Evolutionary conservation across 2,797 vertebrate species (phyloP), one percentile per base, ranked within the genome.

Genomic region (Catharus ustulatus): DNA sequence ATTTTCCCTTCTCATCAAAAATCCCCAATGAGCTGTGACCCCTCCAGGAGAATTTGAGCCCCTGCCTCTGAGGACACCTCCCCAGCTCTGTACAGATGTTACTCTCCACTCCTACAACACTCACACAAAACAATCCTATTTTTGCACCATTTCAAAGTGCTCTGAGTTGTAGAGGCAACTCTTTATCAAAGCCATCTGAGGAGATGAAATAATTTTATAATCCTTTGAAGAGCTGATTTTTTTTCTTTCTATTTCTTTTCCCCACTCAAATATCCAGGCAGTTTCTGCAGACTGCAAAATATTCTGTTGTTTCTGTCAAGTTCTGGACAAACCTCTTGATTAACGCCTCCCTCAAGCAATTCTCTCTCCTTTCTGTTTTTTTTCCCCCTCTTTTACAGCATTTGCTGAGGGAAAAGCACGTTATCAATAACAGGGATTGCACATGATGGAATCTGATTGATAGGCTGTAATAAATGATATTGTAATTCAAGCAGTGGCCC

Each of bases 191-290:
- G 88, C 84, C 86, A 52, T 34, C 63, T 45, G 64, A 89, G 62
- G 55, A 89, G 86, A 94, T 73, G 63, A 95, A 93, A 92, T 83
- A 38, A 85, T 88, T 96, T 92, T 68, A 91, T 93, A 81, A 83
- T 66, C 81, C 58, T 92, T 54, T 80, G 82, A 94, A 74, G 62
- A 85, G 57, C 30, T 61, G 42, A 15, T 61, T 75, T 77, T 62
- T 62, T 36, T 22, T 18, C 14, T 11, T 8, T 38, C 38, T 2
- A 32, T 10, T 23, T 57, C n/a, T 15, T 55, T 17, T 16, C 6
- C 1, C 23, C 20, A 26, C 29, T 21, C 12, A 42, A 67, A 74
- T 61, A 71, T 34, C 71, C 59, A 57, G 30, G 52, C 52, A 68
- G 49, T 19, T 79, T 34, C 72, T 66, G 40, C 64, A 89, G 80